phyloP scores from a whole-genome alignment of 2,113 vertebrate genomes.

The Carlito syrichta region DNA sequence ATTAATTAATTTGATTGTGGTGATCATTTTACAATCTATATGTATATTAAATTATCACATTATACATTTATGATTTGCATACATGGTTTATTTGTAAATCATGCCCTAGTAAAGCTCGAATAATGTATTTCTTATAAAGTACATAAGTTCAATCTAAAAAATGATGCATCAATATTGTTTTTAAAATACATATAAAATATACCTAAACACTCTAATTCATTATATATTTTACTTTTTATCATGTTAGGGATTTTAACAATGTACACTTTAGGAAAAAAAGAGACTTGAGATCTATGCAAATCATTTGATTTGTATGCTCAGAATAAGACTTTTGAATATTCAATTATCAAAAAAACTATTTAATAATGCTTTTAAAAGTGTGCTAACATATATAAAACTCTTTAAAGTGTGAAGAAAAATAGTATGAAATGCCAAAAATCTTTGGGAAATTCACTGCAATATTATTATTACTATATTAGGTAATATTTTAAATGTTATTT shows the following conservation, averaged over 20 bases:
- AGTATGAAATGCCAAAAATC: neutral
- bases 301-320: neutral
- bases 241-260: neutral
- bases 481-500: neutral
- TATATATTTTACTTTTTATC: neutral
- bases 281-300: neutral
- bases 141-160: neutral
- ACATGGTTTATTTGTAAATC: neutral
- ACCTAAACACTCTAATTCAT: neutral
- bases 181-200: neutral
- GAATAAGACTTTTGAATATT: neutral
- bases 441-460: neutral
- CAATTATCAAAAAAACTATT: neutral
- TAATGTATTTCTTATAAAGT: neutral
- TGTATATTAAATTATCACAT: neutral
- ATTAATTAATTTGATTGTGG: neutral
- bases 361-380: neutral
- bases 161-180: neutral
- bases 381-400: neutral
- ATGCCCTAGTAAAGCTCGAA: neutral
- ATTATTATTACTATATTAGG: neutral
- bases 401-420: neutral
- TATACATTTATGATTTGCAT: neutral
- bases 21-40: neutral
- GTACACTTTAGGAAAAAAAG: neutral